Evolutionary conservation across 2,797 vertebrate genomes (phyloP), one percentile per base, ranked within the genome.

Genomic region (Mus minutoides): DNA sequence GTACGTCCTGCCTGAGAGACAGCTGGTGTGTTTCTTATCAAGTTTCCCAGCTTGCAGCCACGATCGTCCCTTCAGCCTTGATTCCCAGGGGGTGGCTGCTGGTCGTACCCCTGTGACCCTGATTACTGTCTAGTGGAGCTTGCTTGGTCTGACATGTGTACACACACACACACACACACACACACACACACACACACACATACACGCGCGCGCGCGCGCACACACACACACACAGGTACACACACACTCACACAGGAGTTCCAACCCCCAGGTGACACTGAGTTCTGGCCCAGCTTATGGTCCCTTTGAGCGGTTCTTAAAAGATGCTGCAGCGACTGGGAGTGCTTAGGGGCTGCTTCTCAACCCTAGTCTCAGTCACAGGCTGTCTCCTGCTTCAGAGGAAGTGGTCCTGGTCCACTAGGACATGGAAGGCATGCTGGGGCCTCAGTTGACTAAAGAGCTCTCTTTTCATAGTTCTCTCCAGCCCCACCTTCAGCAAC

Each of bases 21-120:
- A 91, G 91, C n/a, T 76, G 52, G 56, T 56, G 46, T 67, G 79
- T 91, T 87, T 94, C 80, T 86, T 73, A 26, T 77, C 79, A 97
- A 97, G 97, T 97, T 97, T 97, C 97, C 46, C 79, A 37, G 29
- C 73, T 94, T 2, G 60, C 60, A 10, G 62, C 49, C 21, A 10
- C 3, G 4, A 19, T 67, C 10, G 13, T 73, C 67, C 71, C 94
- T 90, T 19, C 34, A 60, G 62, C 56, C 71, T 49, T 17, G 67
- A 17, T 17, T 14, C 84, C 77, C 8, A 4, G 64, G 56, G 31
- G 80, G 13, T 22, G 64, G 67, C 24, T 69, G 12, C 82, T 46
- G 14, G 49, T 12, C 92, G 60, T 34, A 9, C 34, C 75, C 64
- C 64, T 21, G 95, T 54, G 31, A 1, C 78, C 52, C 54, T 71